Evolutionary conservation across 2,113 vertebrate genomes (phyloP), one percentile per base, ranked within the genome.

Genomic region (Bubo scandiacus): DNA sequence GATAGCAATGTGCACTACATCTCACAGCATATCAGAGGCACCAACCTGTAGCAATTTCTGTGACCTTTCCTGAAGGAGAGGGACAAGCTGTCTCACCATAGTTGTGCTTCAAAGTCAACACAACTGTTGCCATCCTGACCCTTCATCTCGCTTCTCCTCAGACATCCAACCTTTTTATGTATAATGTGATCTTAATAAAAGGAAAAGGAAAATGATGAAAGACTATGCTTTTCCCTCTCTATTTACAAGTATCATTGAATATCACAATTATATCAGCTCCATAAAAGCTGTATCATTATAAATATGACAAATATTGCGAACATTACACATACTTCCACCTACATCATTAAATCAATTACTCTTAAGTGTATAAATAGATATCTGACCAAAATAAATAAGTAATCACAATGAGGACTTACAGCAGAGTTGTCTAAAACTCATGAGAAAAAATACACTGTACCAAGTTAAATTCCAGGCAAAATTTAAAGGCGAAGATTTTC

Each of bases 391-490:
- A 17, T 29, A 88, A 72, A 85, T 40, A 88, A 94, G 93, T 73
- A 90, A 85, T 49, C 57, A 72, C 43, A 74, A 75, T 58, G 71
- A 93, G 71, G 49, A 90, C 38, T 72, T 65, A 58, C 9, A 85
- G n/a, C 17, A 54, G 18, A 81, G 55, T 58, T 80, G 30, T 75
- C 62, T 78, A 84, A 84, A 84, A 71, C 2, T 59, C 40, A 32
- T 49, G 26, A 88, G 27, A 88, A 86, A 66, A 88, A 95, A 89
- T 66, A 32, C 23, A 42, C 43, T 49, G 52, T 40, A 94, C 40
- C 83, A 94, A 96, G 92, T 87, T 94, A 91, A 81, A 91, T 96
- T 84, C 86, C 86, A 91, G 84, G 93, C 84, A 92, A 86, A 81
- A 70, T 94, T 93, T 90, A 92, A 94, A 81, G 52, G 38, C 51